Base-by-base conservation (phyloP, 1,140 invertebrate species). In the Leguminivora glycinivorella region DNA sequence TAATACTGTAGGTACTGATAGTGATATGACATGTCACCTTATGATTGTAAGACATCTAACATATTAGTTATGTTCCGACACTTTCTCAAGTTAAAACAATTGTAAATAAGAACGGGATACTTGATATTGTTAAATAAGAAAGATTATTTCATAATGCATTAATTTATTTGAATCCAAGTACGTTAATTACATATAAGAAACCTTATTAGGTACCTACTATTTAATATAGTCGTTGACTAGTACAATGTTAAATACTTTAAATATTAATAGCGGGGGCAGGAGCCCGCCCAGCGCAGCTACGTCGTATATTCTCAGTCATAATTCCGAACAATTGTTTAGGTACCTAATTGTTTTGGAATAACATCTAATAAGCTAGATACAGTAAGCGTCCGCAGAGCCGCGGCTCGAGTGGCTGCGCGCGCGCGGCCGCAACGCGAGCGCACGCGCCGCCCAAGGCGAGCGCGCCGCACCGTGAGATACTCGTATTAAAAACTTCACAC, bases 181-280 rank as follows among this genome's bases (percentile, higher is more conserved):
- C 81, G 82, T 83, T 85, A 88, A 85, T 88, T 89, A 89, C 85
- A 88, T 82, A 83, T 72, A 81, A 74, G 85, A 88, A 76, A 86
- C 82, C 72, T 73, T 81, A 74, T 84, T 58, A 34, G 25, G 80
- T 80, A 82, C 75, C 80, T 81, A 83, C 75, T 83, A 75, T 85
- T 86, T 81, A 84, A 84, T 88, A 84, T 88, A 85, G 81, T 87
- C 82, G 77, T 84, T 90, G 88, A 90, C 88, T 90, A 90, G 88
- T 87, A 86, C 73, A 78, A 84, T 83, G 58, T 63, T 63, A 63
- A 63, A 63, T 63, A 63, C 58, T 63, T 63, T 63, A 63, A 29
- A 29, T 17, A 63, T 9, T n/a, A 63, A 34, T 29, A 63, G 58
- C 26, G 31, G 58, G 47, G 17, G 47, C 47, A 52, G 19, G 19